Evolutionary conservation across 2,797 vertebrate genomes (phyloP).

Genomic region (Gallinago stenura): DNA sequence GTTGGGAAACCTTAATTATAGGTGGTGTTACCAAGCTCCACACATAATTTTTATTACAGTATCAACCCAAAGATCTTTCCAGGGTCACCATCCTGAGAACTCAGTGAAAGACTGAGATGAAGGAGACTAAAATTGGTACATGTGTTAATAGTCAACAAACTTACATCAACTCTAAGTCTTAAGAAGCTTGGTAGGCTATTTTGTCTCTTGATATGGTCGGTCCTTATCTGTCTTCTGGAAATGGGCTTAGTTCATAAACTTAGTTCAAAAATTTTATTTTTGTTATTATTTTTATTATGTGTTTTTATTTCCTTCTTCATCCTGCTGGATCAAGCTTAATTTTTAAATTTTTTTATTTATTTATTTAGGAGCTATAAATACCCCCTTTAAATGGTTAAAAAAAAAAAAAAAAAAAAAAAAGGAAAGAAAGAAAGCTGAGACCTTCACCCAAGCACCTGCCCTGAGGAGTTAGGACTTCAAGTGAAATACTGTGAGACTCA

Average conservation of each 20-base stretch:
- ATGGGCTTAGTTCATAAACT: neutral
- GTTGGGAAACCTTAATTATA: conserved; percentile 50
- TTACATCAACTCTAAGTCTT: neutral
- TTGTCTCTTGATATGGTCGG: neutral
- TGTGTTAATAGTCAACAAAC: neutral
- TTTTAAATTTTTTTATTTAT: neutral
- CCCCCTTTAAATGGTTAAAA: neutral
- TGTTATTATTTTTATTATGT: neutral
- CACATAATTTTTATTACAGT: conserved; percentile 29
- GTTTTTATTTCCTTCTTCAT: neutral
- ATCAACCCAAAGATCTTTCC: neutral
- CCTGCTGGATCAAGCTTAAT: neutral
- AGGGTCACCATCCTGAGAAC: neutral
- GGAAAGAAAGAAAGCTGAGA: neutral
- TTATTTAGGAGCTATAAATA: neutral
- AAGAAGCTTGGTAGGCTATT: neutral
- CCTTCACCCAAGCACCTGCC: neutral
- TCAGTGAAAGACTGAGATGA: neutral
- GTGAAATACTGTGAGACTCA: neutral
- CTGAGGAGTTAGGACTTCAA: conserved; percentile 18
- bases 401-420: neutral
- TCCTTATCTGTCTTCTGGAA: neutral
- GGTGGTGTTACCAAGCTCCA: conserved; percentile 2
- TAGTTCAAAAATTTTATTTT: neutral
- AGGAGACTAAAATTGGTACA: neutral